These are phyloP conservation scores for Leptopterna dolabrata DNA, from an alignment of 2,888 invertebrate species.

Conservation along the genomic window DNA sequence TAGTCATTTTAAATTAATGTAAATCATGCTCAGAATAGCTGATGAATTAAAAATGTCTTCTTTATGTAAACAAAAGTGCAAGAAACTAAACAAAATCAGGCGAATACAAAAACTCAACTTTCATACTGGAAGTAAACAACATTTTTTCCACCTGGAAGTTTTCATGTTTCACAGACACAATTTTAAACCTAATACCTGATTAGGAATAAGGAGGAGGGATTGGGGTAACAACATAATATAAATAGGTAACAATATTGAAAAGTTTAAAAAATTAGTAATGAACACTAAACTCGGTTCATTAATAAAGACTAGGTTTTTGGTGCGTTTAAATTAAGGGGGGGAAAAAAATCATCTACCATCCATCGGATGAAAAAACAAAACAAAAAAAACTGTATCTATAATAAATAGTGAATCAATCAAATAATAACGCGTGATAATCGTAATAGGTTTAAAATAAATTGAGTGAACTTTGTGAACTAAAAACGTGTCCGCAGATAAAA, in stretches of 20 bases:
- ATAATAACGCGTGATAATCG: too few relatives aligned
- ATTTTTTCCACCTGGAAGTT: not conserved
- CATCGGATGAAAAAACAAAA: not conserved
- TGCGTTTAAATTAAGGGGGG: not conserved
- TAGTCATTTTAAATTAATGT: too few relatives aligned
- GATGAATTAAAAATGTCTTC: not conserved
- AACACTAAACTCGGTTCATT: not conserved
- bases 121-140: not conserved
- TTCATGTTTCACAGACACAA: not conserved
- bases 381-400: not conserved
- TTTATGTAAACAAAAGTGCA: not conserved
- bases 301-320: conserved; percentile 22
- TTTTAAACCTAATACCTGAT: not conserved
- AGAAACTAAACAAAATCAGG: too few relatives aligned
- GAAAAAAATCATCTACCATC: not conserved
- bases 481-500: too few relatives aligned
- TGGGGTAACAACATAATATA: not conserved
- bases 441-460: not conserved
- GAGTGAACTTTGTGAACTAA: not conserved
- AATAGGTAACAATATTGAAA: not conserved
- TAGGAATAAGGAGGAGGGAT: not conserved
- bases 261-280: not conserved
- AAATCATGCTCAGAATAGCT: not conserved
- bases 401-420: not conserved
- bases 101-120: not conserved